These are phyloP conservation scores for Bucco capensis DNA, from an alignment of 2,113 vertebrate species.

Conservation along the genomic window DNA sequence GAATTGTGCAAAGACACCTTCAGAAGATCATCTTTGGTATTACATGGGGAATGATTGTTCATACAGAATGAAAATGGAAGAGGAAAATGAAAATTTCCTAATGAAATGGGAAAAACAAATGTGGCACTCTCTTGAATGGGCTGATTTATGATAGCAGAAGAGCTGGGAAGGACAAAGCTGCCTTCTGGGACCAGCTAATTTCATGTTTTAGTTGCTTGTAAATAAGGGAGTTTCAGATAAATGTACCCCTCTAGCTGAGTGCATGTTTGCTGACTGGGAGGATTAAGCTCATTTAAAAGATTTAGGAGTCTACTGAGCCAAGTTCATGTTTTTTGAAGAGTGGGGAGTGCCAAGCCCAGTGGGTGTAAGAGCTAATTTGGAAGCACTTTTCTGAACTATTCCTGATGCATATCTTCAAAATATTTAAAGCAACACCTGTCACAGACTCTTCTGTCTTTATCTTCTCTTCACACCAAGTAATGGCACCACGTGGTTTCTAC, in stretches of 20 bases:
- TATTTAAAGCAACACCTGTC: conserved; percentile 53
- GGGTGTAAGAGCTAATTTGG: conserved; percentile 32
- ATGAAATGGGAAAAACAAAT: conserved; percentile 62
- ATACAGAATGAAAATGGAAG: neutral
- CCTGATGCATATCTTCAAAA: conserved; percentile 37
- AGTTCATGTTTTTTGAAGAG: conserved; percentile 11
- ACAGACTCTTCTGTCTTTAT: neutral
- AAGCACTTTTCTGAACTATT: conserved; percentile 59
- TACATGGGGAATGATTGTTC: conserved; percentile 44
- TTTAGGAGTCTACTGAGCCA: conserved; percentile 10
- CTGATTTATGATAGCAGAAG: conserved; percentile 60
- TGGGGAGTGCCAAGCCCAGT: conserved; percentile 7
- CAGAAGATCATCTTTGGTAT: conserved; percentile 36
- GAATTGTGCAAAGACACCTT: conserved; percentile 29
- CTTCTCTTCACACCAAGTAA: conserved; percentile 16
- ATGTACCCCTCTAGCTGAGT: conserved; percentile 31
- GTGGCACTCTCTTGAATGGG: conserved; percentile 38
- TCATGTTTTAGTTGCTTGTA: conserved; percentile 62
- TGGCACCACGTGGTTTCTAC: neutral
- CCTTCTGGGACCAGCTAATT: conserved; percentile 51
- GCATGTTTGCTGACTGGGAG: conserved; percentile 46
- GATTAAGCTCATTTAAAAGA: conserved; percentile 60
- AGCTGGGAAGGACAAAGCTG: conserved; percentile 35
- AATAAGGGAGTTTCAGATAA: conserved; percentile 62
- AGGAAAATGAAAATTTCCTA: no score